Base-by-base conservation (phyloP, 2,113 vertebrate species). In the Carassius carassius region DNA sequence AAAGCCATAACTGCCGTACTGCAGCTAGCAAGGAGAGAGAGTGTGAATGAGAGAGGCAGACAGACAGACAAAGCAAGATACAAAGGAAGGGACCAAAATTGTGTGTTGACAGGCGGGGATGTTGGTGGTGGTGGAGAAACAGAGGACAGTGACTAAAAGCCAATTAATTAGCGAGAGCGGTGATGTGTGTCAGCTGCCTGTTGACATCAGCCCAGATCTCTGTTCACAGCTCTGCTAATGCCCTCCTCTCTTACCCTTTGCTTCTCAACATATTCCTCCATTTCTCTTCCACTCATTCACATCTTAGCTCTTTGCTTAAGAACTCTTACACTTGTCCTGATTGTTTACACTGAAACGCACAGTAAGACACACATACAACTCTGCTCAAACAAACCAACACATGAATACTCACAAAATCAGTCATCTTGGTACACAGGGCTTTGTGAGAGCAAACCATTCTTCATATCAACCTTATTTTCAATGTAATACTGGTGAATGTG, bases 91-190 rank as follows among this genome's bases (percentile, higher is more conserved):
- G 74, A 8, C 77, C 85, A 87, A 83, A 89, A 84, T 65, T 86
- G 84, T 83, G 73, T 54, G 84, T 73, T 80, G 78, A 78, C 77
- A 78, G 76, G 76, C 76, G 6, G 21, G 10, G 23, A 35, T 58
- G 49, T 41, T 41, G 37, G 37, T 41, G 37, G 37, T 5, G 37
- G 37, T 41, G 37, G 60, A 41, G 78, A 65, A 80, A 29, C 35
- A 65, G 60, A 80, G 60, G 93, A 93, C 92, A 93, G 94, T 91
- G 92, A 93, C 92, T 93, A 94, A 94, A 93, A 94, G 93, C 93
- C 93, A 94, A 94, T 95, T 94, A 95, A 95, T 95, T 95, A 93
- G 92, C 91, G 89, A 85, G 86, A 88, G 93, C 93, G 93, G 91
- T 92, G 91, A 93, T 93, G 94, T 94, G 93, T 95, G 91, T 90